Evolutionary conservation across 1,140 invertebrate species (phyloP), one percentile per base, ranked within the genome.

Genomic region (Ceratina australensis): DNA sequence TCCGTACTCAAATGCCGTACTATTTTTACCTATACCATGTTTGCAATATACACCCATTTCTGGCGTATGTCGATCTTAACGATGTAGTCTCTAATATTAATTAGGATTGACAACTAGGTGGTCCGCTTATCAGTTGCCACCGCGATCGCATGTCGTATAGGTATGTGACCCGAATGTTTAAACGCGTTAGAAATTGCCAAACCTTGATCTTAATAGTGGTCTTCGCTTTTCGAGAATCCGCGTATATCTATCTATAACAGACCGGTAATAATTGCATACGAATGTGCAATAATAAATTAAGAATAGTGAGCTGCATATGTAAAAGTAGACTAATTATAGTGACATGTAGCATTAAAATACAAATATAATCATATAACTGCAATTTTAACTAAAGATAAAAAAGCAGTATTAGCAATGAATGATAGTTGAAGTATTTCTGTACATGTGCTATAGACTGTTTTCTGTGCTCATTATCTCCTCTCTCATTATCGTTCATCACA

Each of bases 1-100:
- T 91, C 81, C 80, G 79, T 83, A 84, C 84, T 88, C 81, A 86
- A 91, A 92, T 91, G 84, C 88, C 88, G 83, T 82, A 89, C 79
- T 90, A 92, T 91, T 92, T 92, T 87, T 88, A 90, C 86, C 89
- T 76, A 87, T 88, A 82, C 76, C 69, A 68, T 76, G 67, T 84
- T 85, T 79, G 74, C 79, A 33, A 76, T 83, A 83, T 76, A 79
- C 64, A 82, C 81, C 64, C 63, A 80, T 83, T 67, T 83, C 22
- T 22, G 59, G n/a, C 47, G 50, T 54, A 42, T 47, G 72, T 64
- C 12, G 52, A 73, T 85, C 26, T 77, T 56, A 16, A 1, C 5
- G 0, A 67, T 12, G 33, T 42, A 42, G 33, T 42, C 60, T 24
- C 24, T 24, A 59, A 33, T 18, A 54, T n/a, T 56, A 54, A 76